These are phyloP conservation scores for Eilema sororculum DNA, from an alignment of 2,888 invertebrate genomes.

Conservation along the genomic window DNA sequence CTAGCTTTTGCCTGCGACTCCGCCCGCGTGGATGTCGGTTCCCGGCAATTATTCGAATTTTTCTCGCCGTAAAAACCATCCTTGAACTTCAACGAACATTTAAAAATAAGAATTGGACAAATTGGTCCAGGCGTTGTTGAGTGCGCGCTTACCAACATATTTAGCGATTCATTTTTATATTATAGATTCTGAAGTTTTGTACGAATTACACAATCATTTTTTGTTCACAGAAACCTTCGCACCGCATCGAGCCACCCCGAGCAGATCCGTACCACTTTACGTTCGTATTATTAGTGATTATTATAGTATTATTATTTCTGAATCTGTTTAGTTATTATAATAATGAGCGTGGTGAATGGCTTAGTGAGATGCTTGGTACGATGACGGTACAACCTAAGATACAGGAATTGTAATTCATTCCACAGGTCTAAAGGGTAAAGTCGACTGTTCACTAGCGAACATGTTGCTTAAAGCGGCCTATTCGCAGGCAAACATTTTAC, in stretches of 20 bases:
- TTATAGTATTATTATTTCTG: slow-evolving; percentile 14
- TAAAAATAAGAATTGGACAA: too few species aligned
- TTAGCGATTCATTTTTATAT: too few species aligned
- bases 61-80: too few species aligned
- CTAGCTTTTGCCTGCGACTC: too few species aligned
- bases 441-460: neutral
- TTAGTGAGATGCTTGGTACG: neutral
- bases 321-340: slow-evolving; percentile 6
- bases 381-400: neutral
- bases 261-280: slow-evolving; percentile 49
- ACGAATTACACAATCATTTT: neutral
- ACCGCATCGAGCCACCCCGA: slow-evolving; percentile 35
- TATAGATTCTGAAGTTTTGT: too few species aligned
- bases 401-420: slow-evolving; percentile 1
- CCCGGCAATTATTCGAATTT: too few species aligned
- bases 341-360: neutral
- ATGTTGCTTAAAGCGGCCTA: neutral
- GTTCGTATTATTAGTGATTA: slow-evolving; percentile 58
- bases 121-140: too few species aligned
- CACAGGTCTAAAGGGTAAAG: neutral
- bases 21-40: too few species aligned
- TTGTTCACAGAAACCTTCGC: slow-evolving; percentile 51
- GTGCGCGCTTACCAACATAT: too few species aligned
- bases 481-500: slow-evolving; percentile 3
- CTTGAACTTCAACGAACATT: too few species aligned